A percentile compares a stretch with the other conserved stretches of the same genome.
Conservation (phyloP, 1,140 invertebrate species). For the Chionoecetes opilio region DNA sequence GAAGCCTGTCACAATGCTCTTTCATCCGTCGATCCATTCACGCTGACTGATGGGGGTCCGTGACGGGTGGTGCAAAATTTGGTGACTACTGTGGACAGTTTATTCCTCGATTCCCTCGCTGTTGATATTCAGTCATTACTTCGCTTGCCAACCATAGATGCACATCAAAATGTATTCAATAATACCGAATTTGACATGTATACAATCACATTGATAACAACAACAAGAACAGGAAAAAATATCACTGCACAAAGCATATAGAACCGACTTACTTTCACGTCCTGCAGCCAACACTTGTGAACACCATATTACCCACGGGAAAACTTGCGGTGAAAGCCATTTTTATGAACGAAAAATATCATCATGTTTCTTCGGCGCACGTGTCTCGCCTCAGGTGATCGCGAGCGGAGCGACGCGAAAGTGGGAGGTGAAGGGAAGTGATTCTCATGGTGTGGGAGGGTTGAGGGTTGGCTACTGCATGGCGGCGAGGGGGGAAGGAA, state of each 20-base stretch:
- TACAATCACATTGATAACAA: neutral
- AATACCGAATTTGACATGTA: neutral
- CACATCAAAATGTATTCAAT: neutral
- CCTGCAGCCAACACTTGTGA: neutral
- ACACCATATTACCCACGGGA: neutral
- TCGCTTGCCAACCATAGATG: neutral
- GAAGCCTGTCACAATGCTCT: neutral
- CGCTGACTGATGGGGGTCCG: neutral
- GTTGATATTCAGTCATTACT: neutral
- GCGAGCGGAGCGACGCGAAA: conserved; percentile 1
- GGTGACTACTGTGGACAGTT: neutral
- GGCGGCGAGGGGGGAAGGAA: neutral
- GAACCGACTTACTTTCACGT: neutral
- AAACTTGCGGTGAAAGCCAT: conserved; percentile 7
- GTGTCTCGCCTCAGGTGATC: conserved; percentile 3
- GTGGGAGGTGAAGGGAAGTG: neutral
- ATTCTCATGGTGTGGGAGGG: neutral
- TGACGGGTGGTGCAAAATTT: neutral
- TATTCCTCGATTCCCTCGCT: neutral
- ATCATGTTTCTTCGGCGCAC: conserved; percentile 5
- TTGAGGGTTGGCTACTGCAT: neutral
- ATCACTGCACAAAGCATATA: neutral
- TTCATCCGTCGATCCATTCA: neutral
- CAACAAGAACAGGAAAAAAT: neutral
- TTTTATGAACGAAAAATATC: conserved; percentile 22